Evolutionary conservation across 1,140 invertebrate species (phyloP), one percentile per base, ranked within the genome.

Genomic region (Panagrolaimus sp.): DNA sequence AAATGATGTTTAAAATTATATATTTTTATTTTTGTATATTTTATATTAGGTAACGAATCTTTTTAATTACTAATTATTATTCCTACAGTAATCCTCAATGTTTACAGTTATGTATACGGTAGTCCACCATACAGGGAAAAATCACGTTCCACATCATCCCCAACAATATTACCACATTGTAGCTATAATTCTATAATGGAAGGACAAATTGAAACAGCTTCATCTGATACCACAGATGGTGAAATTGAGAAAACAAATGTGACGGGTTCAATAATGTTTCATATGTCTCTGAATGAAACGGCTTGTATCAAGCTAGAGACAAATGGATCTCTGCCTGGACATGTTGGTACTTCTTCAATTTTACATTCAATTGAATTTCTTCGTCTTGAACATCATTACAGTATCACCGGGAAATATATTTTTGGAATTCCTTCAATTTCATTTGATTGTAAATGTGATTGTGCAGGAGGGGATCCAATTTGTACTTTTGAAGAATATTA

Each of bases 301-400:
- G 51, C 51, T 57, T 57, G 51, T 20, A 57, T 57, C 51, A 57
- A 57, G 51, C 51, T 57, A 5, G 51, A 57, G 20, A 27, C 27
- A 20, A 57, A 57, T 20, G 27, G 27, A 57, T 25, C 20, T 5
- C 51, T 57, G 0, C 51, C 51, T 27, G 51, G 51, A 11, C 51
- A 57, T 57, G 51, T 57, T 3, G 51, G 51, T 5, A n/a, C 27
- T 20, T 13, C 51, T 5, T 76, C 75, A 25, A 66, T 79, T 9
- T 57, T 78, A 31, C 78, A 79, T 63, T 66, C 75, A n/a, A 47
- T 79, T 1, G 73, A 80, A 44, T 80, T 77, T 57, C 65, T 73
- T 31, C 13, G 71, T 1, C 63, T 79, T 11, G 77, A 79, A 67
- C 78, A 79, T 14, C 76, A 81, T 68, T 76, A 79, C 53, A 62